phyloP scores from a whole-genome alignment of 2,113 vertebrate species.

The Eleginops maclovinus region DNA sequence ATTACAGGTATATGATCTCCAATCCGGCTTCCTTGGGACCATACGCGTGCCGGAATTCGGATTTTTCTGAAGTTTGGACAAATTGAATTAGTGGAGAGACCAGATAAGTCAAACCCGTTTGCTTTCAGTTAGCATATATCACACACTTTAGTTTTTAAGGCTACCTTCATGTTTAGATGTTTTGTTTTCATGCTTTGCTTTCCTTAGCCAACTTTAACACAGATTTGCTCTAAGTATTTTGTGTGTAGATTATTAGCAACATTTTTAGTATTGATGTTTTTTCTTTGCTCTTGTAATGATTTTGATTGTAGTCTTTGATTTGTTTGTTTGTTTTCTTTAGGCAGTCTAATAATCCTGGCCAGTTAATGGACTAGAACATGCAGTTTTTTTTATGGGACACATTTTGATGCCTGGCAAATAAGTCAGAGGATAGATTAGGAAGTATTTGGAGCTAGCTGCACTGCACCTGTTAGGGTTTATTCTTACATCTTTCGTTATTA shows the following conservation, averaged over 20 bases:
- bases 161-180: slow-evolving; percentile 69
- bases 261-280: slow-evolving; percentile 66
- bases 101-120: slow-evolving; percentile 88
- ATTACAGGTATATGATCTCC: slow-evolving; percentile 90
- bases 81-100: slow-evolving; percentile 89
- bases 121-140: slow-evolving; percentile 83
- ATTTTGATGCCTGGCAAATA: slow-evolving; percentile 47
- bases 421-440: slow-evolving; percentile 45
- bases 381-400: slow-evolving; percentile 31
- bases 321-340: slow-evolving; percentile 47
- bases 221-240: slow-evolving; percentile 56
- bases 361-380: slow-evolving; percentile 43
- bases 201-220: background rate
- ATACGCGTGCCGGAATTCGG: slow-evolving; percentile 88
- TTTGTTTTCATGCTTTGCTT: slow-evolving; percentile 68
- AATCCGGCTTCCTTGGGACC: slow-evolving; percentile 89
- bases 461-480: slow-evolving; percentile 62
- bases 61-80: slow-evolving; percentile 90
- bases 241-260: slow-evolving; percentile 56
- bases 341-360: slow-evolving; percentile 37
- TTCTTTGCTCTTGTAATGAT: slow-evolving; percentile 60
- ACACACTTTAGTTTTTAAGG: slow-evolving; percentile 64
- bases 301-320: slow-evolving; percentile 65
- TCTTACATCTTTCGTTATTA: background rate
- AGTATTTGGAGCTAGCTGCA: slow-evolving; percentile 79